phyloP scores from a whole-genome alignment of 2,113 vertebrate species.

The Cavia aperea region DNA sequence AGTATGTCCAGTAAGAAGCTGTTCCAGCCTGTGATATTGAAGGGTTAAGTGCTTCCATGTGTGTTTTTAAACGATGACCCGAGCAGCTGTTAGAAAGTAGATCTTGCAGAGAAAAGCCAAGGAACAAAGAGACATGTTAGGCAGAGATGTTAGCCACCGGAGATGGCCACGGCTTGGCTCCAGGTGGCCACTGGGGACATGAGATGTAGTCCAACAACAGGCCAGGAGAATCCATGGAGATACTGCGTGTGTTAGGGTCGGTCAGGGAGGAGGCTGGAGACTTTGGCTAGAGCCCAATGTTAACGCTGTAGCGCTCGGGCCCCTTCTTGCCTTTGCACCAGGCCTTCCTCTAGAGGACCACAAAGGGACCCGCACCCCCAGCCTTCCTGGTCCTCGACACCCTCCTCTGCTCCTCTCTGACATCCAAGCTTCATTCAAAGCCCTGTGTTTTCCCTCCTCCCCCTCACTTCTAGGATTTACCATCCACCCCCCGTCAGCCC shows the following conservation, averaged over 20 bases:
- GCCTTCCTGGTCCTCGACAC: neutral
- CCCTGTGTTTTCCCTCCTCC: neutral
- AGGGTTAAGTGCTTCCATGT: neutral
- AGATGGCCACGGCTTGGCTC: neutral
- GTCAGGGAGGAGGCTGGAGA: neutral
- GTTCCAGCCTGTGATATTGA: neutral
- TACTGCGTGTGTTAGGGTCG: neutral
- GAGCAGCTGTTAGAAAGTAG: neutral
- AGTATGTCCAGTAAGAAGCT: neutral
- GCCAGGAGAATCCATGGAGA: neutral
- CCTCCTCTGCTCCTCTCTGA: neutral
- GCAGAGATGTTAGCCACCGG: neutral
- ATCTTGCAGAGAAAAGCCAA: neutral
- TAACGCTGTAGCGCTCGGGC: neutral
- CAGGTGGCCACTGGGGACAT: neutral
- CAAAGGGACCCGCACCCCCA: neutral
- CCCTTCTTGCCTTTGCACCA: neutral
- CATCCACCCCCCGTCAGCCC: accelerated
- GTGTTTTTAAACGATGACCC: neutral
- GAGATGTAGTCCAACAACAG: neutral
- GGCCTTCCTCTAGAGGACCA: neutral
- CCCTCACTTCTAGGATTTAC: neutral
- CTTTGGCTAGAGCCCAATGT: neutral
- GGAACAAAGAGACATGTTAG: neutral
- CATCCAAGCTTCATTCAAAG: neutral